These are phyloP conservation scores for Thamnophis sirtalis DNA, from an alignment of 2,113 vertebrate species.

Conservation along the genomic window DNA sequence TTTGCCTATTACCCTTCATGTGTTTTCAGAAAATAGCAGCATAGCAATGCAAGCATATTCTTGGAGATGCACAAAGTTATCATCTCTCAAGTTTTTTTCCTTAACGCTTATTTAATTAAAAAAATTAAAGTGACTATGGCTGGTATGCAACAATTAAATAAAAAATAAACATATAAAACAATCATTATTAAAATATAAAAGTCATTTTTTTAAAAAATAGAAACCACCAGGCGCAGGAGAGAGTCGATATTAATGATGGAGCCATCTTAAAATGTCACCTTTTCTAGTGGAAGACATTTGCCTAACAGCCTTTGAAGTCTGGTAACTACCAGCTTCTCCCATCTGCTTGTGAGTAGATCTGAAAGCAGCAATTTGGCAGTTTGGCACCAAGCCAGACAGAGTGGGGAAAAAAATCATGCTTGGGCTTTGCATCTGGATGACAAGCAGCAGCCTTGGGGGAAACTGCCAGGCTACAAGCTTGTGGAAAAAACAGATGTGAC, in stretches of 20 bases:
- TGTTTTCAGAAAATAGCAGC: not conserved
- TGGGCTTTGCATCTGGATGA: not conserved
- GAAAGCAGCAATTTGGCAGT: not conserved
- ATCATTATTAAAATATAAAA: not conserved
- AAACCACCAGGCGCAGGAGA: not conserved
- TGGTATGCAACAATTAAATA: not conserved
- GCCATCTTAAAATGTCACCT: not conserved
- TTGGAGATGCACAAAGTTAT: not conserved
- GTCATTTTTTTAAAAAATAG: not conserved
- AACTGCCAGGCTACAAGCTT: not conserved
- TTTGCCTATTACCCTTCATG: not conserved
- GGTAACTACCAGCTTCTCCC: not conserved
- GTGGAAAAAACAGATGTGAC: not conserved
- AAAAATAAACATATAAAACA: not conserved
- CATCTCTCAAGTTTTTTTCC: not conserved
- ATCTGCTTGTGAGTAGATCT: not conserved
- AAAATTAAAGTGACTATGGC: not conserved
- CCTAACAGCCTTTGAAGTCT: not conserved
- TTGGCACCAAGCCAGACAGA: not conserved
- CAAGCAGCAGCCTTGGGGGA: not conserved
- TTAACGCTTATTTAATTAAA: not conserved
- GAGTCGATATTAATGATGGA: not conserved
- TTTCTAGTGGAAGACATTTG: not conserved
- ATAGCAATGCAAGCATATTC: not conserved
- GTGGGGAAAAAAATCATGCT: not conserved